Evolutionary conservation across 2,888 invertebrate species (phyloP).

Genomic region (Orthosia gracilis): DNA sequence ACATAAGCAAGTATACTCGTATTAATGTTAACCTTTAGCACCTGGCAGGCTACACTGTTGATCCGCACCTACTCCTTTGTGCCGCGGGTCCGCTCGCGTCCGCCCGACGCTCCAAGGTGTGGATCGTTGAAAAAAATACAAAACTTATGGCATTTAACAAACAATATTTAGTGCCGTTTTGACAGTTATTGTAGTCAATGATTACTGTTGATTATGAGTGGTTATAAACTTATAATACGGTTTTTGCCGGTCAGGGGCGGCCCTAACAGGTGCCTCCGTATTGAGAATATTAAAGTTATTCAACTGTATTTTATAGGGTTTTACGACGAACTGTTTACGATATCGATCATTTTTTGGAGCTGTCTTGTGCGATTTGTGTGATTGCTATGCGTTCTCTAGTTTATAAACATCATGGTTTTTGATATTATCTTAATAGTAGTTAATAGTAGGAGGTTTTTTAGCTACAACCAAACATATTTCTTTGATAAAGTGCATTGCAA

Average conservation of each 20-base stretch:
- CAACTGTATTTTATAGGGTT: constrained; percentile 69
- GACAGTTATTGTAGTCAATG: constrained; percentile 90
- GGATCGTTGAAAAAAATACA: constrained; percentile 87
- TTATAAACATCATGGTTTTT: constrained; percentile 4
- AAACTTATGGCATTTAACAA: constrained; percentile 89
- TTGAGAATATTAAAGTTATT: constrained; percentile 61
- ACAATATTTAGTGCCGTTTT: constrained; percentile 90
- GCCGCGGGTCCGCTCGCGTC: constrained; percentile 47
- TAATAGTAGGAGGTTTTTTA: background rate
- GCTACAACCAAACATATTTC: background rate
- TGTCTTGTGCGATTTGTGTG: constrained; percentile 34
- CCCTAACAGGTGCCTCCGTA: constrained; percentile 82
- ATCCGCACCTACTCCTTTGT: constrained; percentile 80
- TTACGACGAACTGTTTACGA: constrained; percentile 50
- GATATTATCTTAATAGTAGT: background rate
- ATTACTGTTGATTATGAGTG: constrained; percentile 86
- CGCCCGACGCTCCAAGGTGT: constrained; percentile 79
- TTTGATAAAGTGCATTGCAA: background rate
- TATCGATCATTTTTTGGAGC: constrained; percentile 50
- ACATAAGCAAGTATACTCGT: constrained; percentile 64
- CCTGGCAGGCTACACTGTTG: constrained; percentile 78
- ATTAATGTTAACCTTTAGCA: constrained; percentile 82
- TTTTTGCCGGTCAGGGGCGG: constrained; percentile 79
- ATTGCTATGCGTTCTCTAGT: constrained; percentile 40
- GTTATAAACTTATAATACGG: constrained; percentile 81